phyloP scores from a whole-genome alignment of 2,888 invertebrate genomes.

The Tethea ocularis region DNA sequence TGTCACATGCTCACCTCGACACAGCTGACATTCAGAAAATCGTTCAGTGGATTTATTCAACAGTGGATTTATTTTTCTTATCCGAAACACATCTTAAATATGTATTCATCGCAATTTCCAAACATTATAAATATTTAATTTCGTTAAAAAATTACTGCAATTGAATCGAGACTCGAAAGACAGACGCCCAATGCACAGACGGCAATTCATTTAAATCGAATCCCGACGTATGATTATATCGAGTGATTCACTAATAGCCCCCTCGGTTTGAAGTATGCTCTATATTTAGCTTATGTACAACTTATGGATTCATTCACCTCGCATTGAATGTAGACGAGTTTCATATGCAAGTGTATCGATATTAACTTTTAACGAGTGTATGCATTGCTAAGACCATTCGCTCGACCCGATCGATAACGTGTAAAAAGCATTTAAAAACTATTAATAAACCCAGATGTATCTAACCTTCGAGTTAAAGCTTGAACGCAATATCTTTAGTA shows the following conservation, averaged over 20 bases:
- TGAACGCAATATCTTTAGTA: constrained; percentile 46
- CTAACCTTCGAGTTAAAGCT: background rate
- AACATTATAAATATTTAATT: constrained; percentile 1
- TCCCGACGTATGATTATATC: constrained; percentile 39
- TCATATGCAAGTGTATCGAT: constrained; percentile 37
- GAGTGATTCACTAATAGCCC: constrained; percentile 57
- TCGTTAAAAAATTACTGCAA: background rate
- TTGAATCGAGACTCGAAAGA: background rate
- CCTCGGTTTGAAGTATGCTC: constrained; percentile 52
- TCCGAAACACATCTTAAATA: background rate
- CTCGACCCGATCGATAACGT: constrained; percentile 19
- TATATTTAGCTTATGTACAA: constrained; percentile 69
- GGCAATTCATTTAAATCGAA: constrained; percentile 28
- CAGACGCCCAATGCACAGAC: constrained; percentile 9
- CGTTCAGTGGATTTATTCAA: background rate
- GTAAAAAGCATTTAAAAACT: constrained; percentile 13
- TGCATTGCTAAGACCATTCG: constrained; percentile 16
- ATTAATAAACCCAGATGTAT: constrained; percentile 12
- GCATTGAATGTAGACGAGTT: constrained; percentile 45
- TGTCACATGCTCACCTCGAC: background rate
- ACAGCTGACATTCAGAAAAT: background rate
- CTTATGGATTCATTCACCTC: constrained; percentile 74
- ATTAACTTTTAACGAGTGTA: constrained; percentile 37
- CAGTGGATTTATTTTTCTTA: background rate
- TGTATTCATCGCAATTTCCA: background rate